Evolutionary conservation across 1,140 invertebrate species (phyloP).

Genomic region (Hermatobates lingyangjiaoensis): DNA sequence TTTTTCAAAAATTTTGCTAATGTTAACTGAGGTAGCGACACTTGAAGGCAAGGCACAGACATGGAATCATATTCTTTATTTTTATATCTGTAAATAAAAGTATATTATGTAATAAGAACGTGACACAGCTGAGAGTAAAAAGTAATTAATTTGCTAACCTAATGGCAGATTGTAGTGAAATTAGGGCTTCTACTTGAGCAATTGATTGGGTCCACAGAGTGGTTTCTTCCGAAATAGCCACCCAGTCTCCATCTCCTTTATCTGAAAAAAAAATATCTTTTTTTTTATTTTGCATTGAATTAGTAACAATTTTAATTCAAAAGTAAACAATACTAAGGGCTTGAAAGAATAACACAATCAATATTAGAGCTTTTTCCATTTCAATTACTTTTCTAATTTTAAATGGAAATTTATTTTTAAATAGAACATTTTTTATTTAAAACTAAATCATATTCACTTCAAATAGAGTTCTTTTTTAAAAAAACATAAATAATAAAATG

Average conservation of each 20-base stretch:
- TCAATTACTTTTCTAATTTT: too few relatives aligned
- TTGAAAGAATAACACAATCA: too few relatives aligned
- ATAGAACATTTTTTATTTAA: too few relatives aligned
- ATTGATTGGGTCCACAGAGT: conserved; percentile 70
- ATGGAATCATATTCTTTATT: conserved; percentile 4
- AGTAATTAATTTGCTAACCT: conserved; percentile 7
- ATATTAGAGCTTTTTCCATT: too few relatives aligned
- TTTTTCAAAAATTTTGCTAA: conserved; percentile 3
- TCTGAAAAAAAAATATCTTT: conserved; percentile 3
- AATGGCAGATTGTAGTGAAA: conserved; percentile 40
- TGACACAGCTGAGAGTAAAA: not conserved
- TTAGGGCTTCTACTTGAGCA: conserved; percentile 74
- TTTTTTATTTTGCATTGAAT: too few relatives aligned
- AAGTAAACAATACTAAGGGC: too few relatives aligned
- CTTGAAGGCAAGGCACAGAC: not conserved
- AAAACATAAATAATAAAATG: too few relatives aligned
- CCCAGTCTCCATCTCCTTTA: conserved; percentile 33
- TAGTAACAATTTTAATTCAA: too few relatives aligned
- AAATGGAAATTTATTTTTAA: too few relatives aligned
- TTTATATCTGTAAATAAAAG: conserved; percentile 1
- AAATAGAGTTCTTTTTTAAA: too few relatives aligned
- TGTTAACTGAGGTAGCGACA: conserved; percentile 3
- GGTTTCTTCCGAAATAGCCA: conserved; percentile 63
- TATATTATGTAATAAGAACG: too few relatives aligned
- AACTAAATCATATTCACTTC: too few relatives aligned